A percentile compares a stretch with the other conserved stretches of the same genome.
These are phyloP conservation scores for Stenichneumon culpator DNA, from an alignment of 2,888 invertebrate genomes.

Conservation along the genomic window DNA sequence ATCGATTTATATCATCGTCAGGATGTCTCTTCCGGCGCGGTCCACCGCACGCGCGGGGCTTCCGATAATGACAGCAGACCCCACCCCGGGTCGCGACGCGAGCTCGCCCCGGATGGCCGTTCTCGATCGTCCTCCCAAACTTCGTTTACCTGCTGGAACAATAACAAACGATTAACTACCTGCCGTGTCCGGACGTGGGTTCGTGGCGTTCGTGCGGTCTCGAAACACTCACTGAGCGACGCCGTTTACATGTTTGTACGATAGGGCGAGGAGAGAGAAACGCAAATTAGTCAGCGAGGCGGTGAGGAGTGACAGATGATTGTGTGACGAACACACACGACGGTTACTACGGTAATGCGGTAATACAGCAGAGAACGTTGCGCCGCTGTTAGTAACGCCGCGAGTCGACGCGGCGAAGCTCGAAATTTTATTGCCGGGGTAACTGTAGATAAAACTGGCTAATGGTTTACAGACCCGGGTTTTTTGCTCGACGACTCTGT, in stretches of 20 bases:
- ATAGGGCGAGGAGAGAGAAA: not conserved
- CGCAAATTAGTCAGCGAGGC: not conserved
- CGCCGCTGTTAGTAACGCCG: not conserved
- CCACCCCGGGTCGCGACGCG: slow-evolving; percentile 38
- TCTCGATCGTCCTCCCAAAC: slow-evolving; percentile 1
- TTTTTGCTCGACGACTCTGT: not conserved
- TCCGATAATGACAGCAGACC: slow-evolving; percentile 28
- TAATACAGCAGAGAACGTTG: not conserved
- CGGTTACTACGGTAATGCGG: slow-evolving; percentile 20
- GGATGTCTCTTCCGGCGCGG: not conserved
- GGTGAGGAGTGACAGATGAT: slow-evolving; percentile 5
- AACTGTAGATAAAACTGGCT: not conserved
- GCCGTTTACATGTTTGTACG: not conserved
- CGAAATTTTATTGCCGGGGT: not conserved
- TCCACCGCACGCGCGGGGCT: not conserved
- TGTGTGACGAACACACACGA: slow-evolving; percentile 3
- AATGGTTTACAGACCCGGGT: not conserved
- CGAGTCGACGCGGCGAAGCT: not conserved
- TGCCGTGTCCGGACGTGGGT: not conserved
- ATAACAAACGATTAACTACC: not conserved
- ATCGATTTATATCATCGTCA: slow-evolving; percentile 15
- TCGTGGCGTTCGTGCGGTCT: not conserved
- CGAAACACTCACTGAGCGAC: not conserved
- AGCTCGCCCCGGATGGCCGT: slow-evolving; percentile 18
- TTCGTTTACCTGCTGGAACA: slow-evolving; percentile 20